phyloP scores from a whole-genome alignment of 2,888 invertebrate genomes.

The Copidosoma aretas region DNA sequence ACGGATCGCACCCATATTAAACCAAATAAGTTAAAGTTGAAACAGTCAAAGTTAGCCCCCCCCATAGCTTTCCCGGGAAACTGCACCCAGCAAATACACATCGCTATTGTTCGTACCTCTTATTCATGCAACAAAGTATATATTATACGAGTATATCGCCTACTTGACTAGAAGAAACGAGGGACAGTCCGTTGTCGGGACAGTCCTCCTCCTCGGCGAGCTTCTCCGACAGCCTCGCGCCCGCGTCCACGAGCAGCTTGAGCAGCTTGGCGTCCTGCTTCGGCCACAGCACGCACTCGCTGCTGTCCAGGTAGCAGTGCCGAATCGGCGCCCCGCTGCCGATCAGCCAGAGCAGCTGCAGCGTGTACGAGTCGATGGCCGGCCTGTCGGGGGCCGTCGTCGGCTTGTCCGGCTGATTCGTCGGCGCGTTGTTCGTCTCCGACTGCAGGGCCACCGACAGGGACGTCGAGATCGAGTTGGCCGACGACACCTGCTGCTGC shows the following conservation, averaged over 20 bases:
- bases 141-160: constrained; percentile 2
- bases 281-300: constrained; percentile 61
- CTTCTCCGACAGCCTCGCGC: constrained; percentile 67
- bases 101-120: too few species aligned
- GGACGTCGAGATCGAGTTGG: too few species aligned
- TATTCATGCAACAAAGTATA: too few species aligned
- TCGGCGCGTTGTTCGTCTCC: not conserved
- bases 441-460: not conserved
- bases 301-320: constrained; percentile 57
- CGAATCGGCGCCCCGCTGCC: constrained; percentile 67
- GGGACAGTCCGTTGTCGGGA: constrained; percentile 39
- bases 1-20: too few species aligned
- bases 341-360: constrained; percentile 79
- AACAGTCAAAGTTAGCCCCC: too few species aligned
- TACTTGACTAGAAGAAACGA: constrained; percentile 61
- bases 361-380: constrained; percentile 68
- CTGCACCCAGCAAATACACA: too few species aligned
- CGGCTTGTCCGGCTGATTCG: not conserved
- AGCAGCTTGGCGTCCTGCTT: constrained; percentile 72
- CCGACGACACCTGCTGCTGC: not conserved
- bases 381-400: too few species aligned
- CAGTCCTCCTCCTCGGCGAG: constrained; percentile 60
- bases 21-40: too few species aligned
- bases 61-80: too few species aligned
- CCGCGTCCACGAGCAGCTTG: constrained; percentile 77